A percentile compares a stretch with the other conserved stretches of the same genome.
phyloP scores from a whole-genome alignment of 1,140 invertebrate genomes.

The Panulirus ornatus region DNA sequence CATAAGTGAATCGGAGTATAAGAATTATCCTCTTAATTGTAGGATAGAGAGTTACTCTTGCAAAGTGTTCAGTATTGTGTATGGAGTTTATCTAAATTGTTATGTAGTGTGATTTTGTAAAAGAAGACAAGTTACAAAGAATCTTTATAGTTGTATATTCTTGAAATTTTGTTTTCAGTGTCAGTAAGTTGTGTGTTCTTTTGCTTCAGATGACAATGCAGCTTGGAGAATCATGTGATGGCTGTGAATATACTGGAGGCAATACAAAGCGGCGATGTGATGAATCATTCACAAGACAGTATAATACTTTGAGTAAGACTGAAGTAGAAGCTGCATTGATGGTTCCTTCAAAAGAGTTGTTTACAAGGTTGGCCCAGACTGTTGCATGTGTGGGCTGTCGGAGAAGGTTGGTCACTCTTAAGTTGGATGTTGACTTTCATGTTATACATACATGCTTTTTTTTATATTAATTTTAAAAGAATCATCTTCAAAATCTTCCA shows the following conservation, averaged over 20 bases:
- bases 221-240: conserved; percentile 57
- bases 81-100: neutral
- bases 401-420: conserved; percentile 62
- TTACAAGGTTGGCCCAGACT: conserved; percentile 61
- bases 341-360: conserved; percentile 56
- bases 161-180: neutral
- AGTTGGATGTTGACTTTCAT: too few relatives aligned
- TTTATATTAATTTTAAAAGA: too few relatives aligned
- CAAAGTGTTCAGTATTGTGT: neutral
- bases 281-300: conserved; percentile 51
- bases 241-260: conserved; percentile 46
- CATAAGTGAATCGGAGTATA: too few relatives aligned
- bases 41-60: neutral
- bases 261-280: conserved; percentile 46
- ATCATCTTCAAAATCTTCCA: too few relatives aligned
- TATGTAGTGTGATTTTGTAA: neutral
- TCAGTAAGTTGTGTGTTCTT: neutral
- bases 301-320: conserved; percentile 45
- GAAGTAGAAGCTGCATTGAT: conserved; percentile 55
- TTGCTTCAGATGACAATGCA: conserved; percentile 64
- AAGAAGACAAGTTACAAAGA: neutral
- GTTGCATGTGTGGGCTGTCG: conserved; percentile 63
- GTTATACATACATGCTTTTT: too few relatives aligned
- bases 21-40: too few relatives aligned
- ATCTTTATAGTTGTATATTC: too few relatives aligned